Evolutionary conservation across 2,797 vertebrate genomes (phyloP), one percentile per base, ranked within the genome.

Genomic region (Coilia nasus): DNA sequence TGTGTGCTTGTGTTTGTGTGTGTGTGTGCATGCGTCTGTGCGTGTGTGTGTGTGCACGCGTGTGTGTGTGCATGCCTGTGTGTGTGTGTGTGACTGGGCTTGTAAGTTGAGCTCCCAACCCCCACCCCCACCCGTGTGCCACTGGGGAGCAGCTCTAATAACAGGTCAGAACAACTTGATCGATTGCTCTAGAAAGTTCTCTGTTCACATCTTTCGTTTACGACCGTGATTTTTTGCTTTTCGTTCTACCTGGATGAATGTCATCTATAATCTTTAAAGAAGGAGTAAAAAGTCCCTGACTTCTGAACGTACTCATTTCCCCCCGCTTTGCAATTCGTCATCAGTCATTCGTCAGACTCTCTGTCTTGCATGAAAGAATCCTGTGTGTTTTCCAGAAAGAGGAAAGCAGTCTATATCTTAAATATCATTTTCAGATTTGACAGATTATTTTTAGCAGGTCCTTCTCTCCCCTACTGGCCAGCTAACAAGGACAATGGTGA

Each of bases 231-330:
- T 9, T 59, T 19, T 59, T 59, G 21, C 21, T 19, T n/a, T n/a
- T 59, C 1, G 57, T 59, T 59, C 57, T 21, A 59, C 57, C 17
- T 59, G 57, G 57, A 59, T 59, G 57, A 17, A 21, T 59, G 57
- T 59, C 57, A 59, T 59, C 57, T 59, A 59, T 59, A 59, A 59
- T 59, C 57, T 17, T 59, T 59, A 59, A n/a, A 59, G 57, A 59
- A 59, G 57, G 57, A 59, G 19, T 59, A 59, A 59, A 59, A 5
- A 2, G 19, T 59, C 50, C 50, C 57, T 59, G 57, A 59, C 57
- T 21, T 59, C 57, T 59, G 2, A 59, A 59, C 5, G 17, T 59
- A 59, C 17, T 59, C 17, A n/a, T 19, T 21, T 59, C 21, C 57
- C 19, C 57, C 17, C 57, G 21, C 57, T 59, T 59, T 19, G 17